phyloP scores from a whole-genome alignment of 2,888 invertebrate genomes.

The Trichopria drosophilae region DNA sequence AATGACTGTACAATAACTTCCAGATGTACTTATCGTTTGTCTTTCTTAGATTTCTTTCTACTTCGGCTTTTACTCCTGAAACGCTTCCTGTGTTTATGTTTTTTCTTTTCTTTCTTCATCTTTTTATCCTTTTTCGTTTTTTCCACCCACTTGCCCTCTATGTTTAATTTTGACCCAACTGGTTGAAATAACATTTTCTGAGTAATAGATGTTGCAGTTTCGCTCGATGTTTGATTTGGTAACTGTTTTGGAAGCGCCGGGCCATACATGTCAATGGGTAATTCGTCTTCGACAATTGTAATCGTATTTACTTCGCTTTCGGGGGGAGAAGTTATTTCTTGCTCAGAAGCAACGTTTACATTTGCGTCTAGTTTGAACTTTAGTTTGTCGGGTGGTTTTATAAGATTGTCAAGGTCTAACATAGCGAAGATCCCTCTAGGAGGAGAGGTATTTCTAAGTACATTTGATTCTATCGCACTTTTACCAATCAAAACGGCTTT shows the following conservation, averaged over 20 bases:
- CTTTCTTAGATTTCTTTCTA: constrained; percentile 48
- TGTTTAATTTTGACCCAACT: constrained; percentile 15
- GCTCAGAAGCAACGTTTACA: background rate
- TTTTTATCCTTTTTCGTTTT: constrained; percentile 41
- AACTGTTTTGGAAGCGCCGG: constrained; percentile 64
- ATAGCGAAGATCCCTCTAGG: constrained; percentile 74
- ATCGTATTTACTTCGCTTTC: background rate
- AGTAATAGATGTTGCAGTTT: constrained; percentile 42
- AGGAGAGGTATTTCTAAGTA: constrained; percentile 69
- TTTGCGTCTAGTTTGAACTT: no score
- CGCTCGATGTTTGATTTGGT: constrained; percentile 19
- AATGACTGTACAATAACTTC: no score
- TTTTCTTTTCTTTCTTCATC: constrained; percentile 53
- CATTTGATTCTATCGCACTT: constrained; percentile 61
- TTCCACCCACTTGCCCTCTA: constrained; percentile 48
- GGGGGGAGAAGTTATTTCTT: background rate
- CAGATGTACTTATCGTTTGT: constrained; percentile 34
- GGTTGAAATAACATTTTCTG: no score
- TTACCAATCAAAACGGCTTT: constrained; percentile 51
- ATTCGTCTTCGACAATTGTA: constrained; percentile 3
- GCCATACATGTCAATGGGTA: constrained; percentile 60
- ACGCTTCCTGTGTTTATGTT: constrained; percentile 51
- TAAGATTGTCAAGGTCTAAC: constrained; percentile 65
- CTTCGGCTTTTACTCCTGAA: constrained; percentile 47
- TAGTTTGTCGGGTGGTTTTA: constrained; percentile 28